Evolutionary conservation across 2,113 vertebrate species (phyloP).

Genomic region (Pampusana beccarii): DNA sequence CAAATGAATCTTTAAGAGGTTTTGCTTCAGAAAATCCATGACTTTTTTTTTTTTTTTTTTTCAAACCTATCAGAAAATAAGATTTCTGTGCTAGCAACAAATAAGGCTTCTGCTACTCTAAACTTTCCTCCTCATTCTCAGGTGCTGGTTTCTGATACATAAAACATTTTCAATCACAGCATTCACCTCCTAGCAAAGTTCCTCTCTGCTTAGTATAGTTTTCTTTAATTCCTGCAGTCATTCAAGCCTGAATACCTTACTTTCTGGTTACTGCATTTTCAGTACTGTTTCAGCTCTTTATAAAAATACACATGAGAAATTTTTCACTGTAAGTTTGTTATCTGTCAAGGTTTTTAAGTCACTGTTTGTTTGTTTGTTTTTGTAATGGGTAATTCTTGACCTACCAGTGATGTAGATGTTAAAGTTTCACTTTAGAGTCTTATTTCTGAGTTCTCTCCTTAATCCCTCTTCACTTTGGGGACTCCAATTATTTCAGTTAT

Average conservation of each 20-base stretch:
- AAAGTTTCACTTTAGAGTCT: not conserved
- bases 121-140: not conserved
- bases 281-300: not conserved
- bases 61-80: accelerated
- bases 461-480: not conserved
- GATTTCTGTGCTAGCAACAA: not conserved
- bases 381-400: not conserved
- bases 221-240: not conserved
- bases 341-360: not conserved
- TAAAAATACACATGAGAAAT: not conserved
- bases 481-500: not conserved
- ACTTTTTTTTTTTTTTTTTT: too few species aligned
- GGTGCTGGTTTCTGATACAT: not conserved
- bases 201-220: not conserved
- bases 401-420: not conserved
- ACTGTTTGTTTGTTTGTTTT: not conserved
- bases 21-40: not conserved
- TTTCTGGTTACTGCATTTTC: not conserved
- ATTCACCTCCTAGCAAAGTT: not conserved
- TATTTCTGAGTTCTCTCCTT: not conserved
- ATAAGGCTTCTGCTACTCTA: not conserved
- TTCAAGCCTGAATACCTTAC: not conserved
- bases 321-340: not conserved
- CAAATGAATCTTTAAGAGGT: not conserved
- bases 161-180: not conserved